Percentiles rank a stretch among this genome's conserved stretches.
Conservation (phyloP, 2,113 vertebrate genomes). For the Myocastor coypus region DNA sequence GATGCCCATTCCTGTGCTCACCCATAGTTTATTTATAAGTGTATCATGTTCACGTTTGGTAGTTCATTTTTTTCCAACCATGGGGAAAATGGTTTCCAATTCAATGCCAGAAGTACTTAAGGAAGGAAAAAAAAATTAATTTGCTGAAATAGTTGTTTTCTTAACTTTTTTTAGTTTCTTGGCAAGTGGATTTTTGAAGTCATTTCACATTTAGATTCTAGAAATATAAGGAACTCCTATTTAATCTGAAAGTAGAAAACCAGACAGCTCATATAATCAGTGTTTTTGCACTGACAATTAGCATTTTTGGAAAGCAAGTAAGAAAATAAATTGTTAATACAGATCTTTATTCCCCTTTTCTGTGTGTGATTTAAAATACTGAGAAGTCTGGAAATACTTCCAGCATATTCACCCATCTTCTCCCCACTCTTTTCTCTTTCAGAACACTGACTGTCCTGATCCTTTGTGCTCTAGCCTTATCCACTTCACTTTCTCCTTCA, state of each 20-base stretch:
- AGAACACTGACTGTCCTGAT: neutral
- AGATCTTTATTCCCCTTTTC: neutral
- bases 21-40: slow-evolving; percentile 13
- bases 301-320: slow-evolving; percentile 28
- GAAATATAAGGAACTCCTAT: neutral
- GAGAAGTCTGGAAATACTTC: slow-evolving; percentile 3
- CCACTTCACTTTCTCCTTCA: neutral
- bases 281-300: neutral
- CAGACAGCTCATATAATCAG: neutral
- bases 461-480: neutral
- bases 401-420: neutral
- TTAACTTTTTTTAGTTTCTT: neutral
- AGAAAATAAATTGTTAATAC: neutral
- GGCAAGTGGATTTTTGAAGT: slow-evolving; percentile 39
- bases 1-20: neutral
- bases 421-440: neutral
- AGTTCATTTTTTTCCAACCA: neutral
- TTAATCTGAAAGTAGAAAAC: slow-evolving; percentile 32
- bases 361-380: neutral
- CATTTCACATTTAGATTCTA: neutral
- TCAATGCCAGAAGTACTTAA: slow-evolving; percentile 36
- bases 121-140: neutral
- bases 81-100: neutral
- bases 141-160: slow-evolving; percentile 25
- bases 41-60: neutral